A percentile compares a stretch with the other conserved stretches of the same genome.
Conservation (phyloP, 2,113 vertebrate genomes). For the Cervus canadensis region DNA sequence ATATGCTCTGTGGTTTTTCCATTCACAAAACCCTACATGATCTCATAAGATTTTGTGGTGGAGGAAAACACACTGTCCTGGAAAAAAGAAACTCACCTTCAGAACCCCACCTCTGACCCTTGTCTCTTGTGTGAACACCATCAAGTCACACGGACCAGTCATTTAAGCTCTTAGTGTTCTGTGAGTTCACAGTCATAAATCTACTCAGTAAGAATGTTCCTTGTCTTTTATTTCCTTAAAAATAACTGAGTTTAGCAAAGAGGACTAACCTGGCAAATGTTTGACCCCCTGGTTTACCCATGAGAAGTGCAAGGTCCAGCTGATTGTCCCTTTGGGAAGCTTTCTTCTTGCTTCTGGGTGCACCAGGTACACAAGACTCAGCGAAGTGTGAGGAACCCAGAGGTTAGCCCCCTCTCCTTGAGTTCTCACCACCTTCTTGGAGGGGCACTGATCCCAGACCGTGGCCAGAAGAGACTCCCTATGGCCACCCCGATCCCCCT, state of each 20-base stretch:
- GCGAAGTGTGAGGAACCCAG: background rate
- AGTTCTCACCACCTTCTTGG: background rate
- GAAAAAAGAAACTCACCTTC: background rate
- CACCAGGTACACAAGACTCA: too few species aligned
- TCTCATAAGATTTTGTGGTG: background rate
- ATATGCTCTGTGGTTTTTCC: background rate
- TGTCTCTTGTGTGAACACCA: background rate
- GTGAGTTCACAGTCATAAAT: background rate
- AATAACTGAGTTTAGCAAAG: background rate
- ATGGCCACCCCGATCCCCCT: rapidly evolving
- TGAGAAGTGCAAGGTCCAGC: rapidly evolving
- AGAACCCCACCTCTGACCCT: background rate
- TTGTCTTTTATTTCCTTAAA: background rate
- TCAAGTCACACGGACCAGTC: background rate
- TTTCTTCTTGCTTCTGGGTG: background rate
- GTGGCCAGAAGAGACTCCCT: rapidly evolving
- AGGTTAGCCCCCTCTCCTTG: background rate
- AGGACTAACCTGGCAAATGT: background rate
- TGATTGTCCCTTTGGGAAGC: background rate
- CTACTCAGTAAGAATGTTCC: background rate
- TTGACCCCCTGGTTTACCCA: rapidly evolving
- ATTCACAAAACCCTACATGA: background rate
- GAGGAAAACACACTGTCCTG: background rate
- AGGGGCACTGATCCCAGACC: background rate
- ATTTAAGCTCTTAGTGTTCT: background rate